Evolutionary conservation across 2,888 invertebrate genomes (phyloP), one percentile per base, ranked within the genome.

Genomic region (Mythimna lalbum): DNA sequence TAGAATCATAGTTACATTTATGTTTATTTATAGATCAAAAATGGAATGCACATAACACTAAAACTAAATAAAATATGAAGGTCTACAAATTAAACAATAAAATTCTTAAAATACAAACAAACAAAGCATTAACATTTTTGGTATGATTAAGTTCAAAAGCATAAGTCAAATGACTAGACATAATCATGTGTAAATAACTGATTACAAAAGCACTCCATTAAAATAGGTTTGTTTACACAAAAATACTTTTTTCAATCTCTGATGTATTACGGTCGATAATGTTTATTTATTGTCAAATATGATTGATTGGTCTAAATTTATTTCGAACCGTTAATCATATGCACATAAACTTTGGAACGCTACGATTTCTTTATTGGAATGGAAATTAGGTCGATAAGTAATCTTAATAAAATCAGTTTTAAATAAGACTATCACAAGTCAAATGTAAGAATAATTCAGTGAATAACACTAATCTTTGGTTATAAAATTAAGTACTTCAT

Each of bases 31-130:
- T 73, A 65, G 66, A 69, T 76, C 47, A 81, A 76, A 83, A 78
- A 76, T 82, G 77, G 76, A 85, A 86, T 82, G 77, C 69, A 81
- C 64, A 74, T 64, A 84, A 75, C 36, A 75, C 64, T 53, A 73
- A 49, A 77, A 70, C 56, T 69, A 76, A 84, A 73, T 73, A 67
- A 67, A 76, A 70, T 62, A 73, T 49, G 9, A 65, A 65, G 49
- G 57, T 52, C 33, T 82, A 81, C 31, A 69, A 39, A 53, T 69
- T 78, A 76, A 79, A 78, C 27, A 56, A 50, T 60, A 63, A 19
- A 71, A 62, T 39, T 72, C 19, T 63, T 69, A 43, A 69, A 78
- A 72, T 57, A 62, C 64, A 43, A 49, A 49, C n/a, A n/a, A 59
- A 76, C 21, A 76, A 68, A 81, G 70, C 63, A 78, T 77, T 63